These are phyloP conservation scores for Eciton burchellii DNA, from an alignment of 1,140 invertebrate species.

Conservation along the genomic window DNA sequence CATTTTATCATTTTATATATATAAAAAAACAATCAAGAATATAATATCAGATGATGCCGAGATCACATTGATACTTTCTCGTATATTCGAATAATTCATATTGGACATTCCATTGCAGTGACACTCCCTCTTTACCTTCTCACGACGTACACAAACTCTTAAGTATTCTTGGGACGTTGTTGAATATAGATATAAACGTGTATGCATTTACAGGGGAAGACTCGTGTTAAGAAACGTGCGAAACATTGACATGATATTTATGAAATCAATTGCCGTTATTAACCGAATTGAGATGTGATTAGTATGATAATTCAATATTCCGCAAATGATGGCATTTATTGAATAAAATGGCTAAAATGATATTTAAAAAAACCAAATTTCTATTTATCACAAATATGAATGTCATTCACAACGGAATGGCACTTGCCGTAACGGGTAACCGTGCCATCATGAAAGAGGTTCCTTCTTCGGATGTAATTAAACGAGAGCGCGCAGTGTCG, in stretches of 20 bases:
- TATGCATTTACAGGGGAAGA: constrained; percentile 58
- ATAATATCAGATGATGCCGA: background rate
- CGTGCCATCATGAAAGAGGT: background rate
- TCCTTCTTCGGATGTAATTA: constrained; percentile 35
- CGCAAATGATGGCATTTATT: background rate
- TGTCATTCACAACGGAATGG: background rate
- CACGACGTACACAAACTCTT: constrained; percentile 20
- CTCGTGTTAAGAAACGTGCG: constrained; percentile 24
- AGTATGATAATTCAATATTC: constrained; percentile 16
- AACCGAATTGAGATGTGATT: constrained; percentile 4
- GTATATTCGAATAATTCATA: background rate
- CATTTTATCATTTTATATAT: no score
- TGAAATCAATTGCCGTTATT: constrained; percentile 14
- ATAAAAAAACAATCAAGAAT: no score
- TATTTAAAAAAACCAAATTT: background rate
- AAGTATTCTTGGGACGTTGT: constrained; percentile 49
- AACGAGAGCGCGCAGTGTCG: constrained; percentile 26
- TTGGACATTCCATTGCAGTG: constrained; percentile 42
- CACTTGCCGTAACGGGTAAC: background rate
- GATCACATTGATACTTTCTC: background rate
- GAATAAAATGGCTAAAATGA: background rate
- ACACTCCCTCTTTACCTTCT: constrained; percentile 47
- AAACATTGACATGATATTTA: background rate
- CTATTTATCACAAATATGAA: background rate
- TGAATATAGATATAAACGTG: constrained; percentile 47